phyloP scores from a whole-genome alignment of 2,888 invertebrate species.

The Lutraria lutraria region DNA sequence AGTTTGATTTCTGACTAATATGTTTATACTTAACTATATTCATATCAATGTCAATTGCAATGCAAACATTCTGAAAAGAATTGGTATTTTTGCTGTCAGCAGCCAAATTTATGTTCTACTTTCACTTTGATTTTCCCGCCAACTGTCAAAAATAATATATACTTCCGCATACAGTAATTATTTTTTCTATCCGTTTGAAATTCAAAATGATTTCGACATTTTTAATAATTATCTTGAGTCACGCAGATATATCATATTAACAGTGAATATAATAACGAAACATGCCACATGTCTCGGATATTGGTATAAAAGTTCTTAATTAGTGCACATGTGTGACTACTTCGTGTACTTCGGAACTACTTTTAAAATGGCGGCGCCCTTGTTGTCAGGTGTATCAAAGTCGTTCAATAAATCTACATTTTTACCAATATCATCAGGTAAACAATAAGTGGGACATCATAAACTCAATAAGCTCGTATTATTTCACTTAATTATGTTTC shows the following conservation, averaged over 20 bases:
- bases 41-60: too few relatives aligned
- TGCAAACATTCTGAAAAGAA: too few relatives aligned
- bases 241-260: too few relatives aligned
- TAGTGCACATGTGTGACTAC: neutral
- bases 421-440: neutral
- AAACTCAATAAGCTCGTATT: neutral
- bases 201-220: neutral
- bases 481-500: too few relatives aligned
- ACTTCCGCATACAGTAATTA: neutral
- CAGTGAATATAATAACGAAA: too few relatives aligned
- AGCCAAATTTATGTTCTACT: neutral
- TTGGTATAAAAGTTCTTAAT: neutral
- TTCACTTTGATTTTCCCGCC: conserved; percentile 38
- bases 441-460: neutral
- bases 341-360: neutral
- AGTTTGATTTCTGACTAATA: too few relatives aligned
- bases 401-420: conserved; percentile 28
- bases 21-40: too few relatives aligned
- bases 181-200: neutral
- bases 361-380: conserved; percentile 56
- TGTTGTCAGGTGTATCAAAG: conserved; percentile 29
- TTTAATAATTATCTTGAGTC: too few relatives aligned
- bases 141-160: conserved; percentile 17
- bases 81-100: too few relatives aligned
- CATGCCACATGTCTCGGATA: too few relatives aligned